Evolutionary conservation across 2,113 vertebrate species (phyloP).

Genomic region (Daboia siamensis): DNA sequence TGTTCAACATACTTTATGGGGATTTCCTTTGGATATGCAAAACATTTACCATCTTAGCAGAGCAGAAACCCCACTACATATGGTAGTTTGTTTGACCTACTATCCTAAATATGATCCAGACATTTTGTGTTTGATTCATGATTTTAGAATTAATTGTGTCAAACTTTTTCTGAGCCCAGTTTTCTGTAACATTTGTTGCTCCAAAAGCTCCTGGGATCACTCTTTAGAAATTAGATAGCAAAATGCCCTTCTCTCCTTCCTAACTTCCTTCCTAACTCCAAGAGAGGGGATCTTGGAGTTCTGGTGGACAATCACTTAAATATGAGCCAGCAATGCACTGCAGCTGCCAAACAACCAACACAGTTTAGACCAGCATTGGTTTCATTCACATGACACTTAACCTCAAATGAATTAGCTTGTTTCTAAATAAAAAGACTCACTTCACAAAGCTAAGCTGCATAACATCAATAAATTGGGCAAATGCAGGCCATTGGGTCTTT

Average conservation of each 20-base stretch:
- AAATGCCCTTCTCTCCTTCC: not conserved
- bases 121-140: not conserved
- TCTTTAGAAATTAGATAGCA: not conserved
- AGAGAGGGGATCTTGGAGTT: too few relatives aligned
- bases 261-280: too few relatives aligned
- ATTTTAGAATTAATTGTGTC: not conserved
- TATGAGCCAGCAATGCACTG: too few relatives aligned
- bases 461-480: not conserved
- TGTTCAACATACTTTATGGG: not conserved
- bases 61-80: not conserved
- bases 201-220: not conserved
- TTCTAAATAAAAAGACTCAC: not conserved
- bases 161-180: not conserved
- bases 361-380: not conserved
- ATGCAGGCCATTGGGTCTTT: not conserved
- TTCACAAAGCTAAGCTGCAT: not conserved
- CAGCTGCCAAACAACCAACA: not conserved
- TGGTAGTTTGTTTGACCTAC: not conserved
- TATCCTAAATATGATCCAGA: not conserved
- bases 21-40: not conserved
- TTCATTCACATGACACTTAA: not conserved
- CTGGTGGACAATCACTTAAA: too few relatives aligned
- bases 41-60: not conserved
- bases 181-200: not conserved
- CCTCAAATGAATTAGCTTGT: not conserved